Percentiles rank a stretch among this genome's conserved stretches.
Conservation (phyloP, 2,797 vertebrate species). For the Florisuga fusca region DNA sequence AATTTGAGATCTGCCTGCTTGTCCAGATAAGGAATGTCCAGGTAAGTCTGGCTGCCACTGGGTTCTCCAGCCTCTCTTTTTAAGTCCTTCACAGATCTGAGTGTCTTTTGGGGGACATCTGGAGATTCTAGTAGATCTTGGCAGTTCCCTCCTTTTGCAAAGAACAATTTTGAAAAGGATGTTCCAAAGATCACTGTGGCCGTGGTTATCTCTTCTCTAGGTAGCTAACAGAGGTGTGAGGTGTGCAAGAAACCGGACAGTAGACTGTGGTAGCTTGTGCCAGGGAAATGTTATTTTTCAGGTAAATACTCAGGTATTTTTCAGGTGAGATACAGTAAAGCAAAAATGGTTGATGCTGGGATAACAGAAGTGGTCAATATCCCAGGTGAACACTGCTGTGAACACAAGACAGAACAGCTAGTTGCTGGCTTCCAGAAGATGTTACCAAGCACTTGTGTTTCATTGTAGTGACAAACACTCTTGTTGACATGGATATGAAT, state of each 20-base stretch:
- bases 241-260: not conserved
- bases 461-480: not conserved
- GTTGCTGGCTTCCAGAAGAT: not conserved
- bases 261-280: not conserved
- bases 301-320: too few species aligned
- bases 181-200: not conserved
- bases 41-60: not conserved
- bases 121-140: not conserved
- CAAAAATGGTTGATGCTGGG: not conserved
- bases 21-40: not conserved
- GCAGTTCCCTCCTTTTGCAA: not conserved
- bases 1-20: not conserved
- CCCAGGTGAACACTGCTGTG: not conserved
- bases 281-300: not conserved
- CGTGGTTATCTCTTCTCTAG: not conserved
- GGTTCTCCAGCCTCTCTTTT: not conserved
- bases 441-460: not conserved
- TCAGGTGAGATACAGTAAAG: not conserved
- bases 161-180: not conserved
- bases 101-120: not conserved
- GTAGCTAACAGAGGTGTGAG: not conserved
- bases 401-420: not conserved
- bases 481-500: constrained; percentile 11
- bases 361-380: not conserved
- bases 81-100: not conserved